A percentile compares a stretch with the other conserved stretches of the same genome.
These are phyloP conservation scores for Myotis yumanensis DNA, from an alignment of 2,113 vertebrate species.

Conservation along the genomic window DNA sequence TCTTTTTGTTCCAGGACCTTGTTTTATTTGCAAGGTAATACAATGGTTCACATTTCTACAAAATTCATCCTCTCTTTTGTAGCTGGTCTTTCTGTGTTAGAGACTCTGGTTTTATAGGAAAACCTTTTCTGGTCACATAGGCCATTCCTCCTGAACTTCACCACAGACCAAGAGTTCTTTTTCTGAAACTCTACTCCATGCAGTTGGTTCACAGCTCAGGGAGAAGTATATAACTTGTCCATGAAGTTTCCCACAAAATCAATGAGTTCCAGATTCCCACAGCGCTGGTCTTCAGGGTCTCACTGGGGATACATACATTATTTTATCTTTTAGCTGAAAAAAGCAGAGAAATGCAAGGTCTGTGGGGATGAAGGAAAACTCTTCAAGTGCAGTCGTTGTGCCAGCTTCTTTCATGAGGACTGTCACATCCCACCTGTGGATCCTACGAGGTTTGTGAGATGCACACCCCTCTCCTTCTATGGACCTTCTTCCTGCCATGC, in stretches of 20 bases:
- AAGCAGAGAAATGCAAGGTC: constrained; percentile 89
- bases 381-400: constrained; percentile 93
- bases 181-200: not conserved
- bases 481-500: too few relatives aligned
- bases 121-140: not conserved
- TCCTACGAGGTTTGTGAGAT: constrained; percentile 46
- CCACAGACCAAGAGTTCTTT: not conserved
- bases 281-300: not conserved
- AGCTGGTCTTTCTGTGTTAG: not conserved
- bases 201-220: not conserved
- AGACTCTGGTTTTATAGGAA: not conserved
- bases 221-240: not conserved
- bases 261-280: not conserved
- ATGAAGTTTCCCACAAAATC: not conserved
- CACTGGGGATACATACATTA: not conserved
- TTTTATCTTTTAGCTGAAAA: constrained; percentile 66
- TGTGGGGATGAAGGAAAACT: constrained; percentile 89
- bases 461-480: too few relatives aligned
- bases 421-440: constrained; percentile 89
- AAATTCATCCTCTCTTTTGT: not conserved
- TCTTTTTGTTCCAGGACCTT: not conserved
- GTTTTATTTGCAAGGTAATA: not conserved
- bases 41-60: not conserved
- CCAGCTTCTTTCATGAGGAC: constrained; percentile 88
- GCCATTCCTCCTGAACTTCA: not conserved